A percentile compares a stretch with the other conserved stretches of the same genome.
Evolutionary conservation across 2,113 vertebrate species (phyloP).

Genomic region (Chionis minor): DNA sequence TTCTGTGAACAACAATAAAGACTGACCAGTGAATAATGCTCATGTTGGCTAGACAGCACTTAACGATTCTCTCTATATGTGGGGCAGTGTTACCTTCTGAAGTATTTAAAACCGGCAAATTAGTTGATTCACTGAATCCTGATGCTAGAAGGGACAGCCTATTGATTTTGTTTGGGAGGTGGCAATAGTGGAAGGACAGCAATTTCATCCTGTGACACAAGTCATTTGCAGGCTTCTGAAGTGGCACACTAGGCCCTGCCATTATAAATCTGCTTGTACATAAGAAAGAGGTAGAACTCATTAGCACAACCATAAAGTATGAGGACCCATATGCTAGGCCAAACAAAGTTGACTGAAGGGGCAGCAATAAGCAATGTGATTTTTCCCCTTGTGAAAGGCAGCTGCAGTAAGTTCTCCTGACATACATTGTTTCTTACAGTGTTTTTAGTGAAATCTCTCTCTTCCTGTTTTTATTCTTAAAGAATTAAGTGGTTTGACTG

Average conservation of each 20-base stretch:
- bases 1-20: not conserved
- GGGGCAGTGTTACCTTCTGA: not conserved
- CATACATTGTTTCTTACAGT: not conserved
- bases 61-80: not conserved
- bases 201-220: not conserved
- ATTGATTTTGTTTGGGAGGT: not conserved
- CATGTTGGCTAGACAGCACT: not conserved
- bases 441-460: not conserved
- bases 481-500: slow-evolving; percentile 19
- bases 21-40: not conserved
- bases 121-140: not conserved
- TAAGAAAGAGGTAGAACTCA: not conserved
- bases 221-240: not conserved
- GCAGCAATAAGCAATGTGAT: not conserved
- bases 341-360: not conserved
- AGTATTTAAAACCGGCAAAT: not conserved
- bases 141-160: not conserved
- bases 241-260: not conserved
- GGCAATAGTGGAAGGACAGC: not conserved
- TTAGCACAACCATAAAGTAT: not conserved
- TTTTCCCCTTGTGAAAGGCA: slow-evolving; percentile 5
- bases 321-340: not conserved
- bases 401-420: not conserved
- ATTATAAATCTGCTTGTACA: not conserved
- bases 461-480: slow-evolving; percentile 1